Evolutionary conservation across 2,113 vertebrate species (phyloP), one percentile per base, ranked within the genome.

Genomic region (Oenanthe oenanthe): DNA sequence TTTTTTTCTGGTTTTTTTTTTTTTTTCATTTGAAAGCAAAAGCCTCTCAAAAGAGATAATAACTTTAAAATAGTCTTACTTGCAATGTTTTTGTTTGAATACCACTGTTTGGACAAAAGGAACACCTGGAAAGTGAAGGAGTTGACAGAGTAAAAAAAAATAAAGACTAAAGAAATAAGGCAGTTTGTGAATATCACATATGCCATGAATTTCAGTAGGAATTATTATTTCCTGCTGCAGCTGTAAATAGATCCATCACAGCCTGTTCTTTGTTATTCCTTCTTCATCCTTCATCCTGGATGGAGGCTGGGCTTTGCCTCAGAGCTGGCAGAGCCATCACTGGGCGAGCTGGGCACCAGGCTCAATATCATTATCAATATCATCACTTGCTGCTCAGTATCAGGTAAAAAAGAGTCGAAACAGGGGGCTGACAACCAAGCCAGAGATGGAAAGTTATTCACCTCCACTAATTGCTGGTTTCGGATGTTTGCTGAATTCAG

Each of bases 161-260:
- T 28, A 29, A 63, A 82, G 43, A 51, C n/a, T 63, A 70, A 89
- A 88, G 92, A 95, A 89, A 65, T 48, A 63, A 96, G 93, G 95
- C 9, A 1, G 84, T 81, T 83, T 93, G 93, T 77, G 93, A 88
- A 92, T 93, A 60, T 54, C 40, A 63, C 79, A 71, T 71, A 75
- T 85, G 88, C 89, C 95, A 85, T 62, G 94, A 85, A 95, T 93
- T 91, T 89, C 95, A 94, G 62, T 50, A 85, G 74, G 89, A 90
- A 88, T 96, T 94, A 96, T 93, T 91, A 86, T 96, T 94, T 95
- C 76, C 85, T 83, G 71, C 93, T 66, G 25, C 88, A 88, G 95
- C 90, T 79, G 75, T 96, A 96, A 96, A 97, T 51, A 97, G 79
- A 95, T 96, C 94, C 88, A 77, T 94, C 92, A 92, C 75, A 76